Base-by-base conservation (phyloP, 2,113 vertebrate species). In the Notarius quadriscutis region DNA sequence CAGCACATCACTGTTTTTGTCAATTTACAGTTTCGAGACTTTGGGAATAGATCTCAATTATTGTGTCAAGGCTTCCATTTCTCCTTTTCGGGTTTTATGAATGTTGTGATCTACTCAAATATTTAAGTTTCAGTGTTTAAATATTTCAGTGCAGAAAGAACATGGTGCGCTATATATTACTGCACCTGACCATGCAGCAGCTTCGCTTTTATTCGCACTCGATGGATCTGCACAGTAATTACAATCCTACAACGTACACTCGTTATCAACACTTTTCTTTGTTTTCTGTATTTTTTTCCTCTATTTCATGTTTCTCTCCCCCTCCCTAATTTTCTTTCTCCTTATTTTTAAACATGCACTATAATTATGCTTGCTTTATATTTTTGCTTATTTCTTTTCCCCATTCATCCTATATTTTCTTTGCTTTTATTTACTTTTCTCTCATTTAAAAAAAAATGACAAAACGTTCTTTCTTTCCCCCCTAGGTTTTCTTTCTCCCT, bases 1-100 rank as follows among this genome's bases (percentile, higher is more conserved):
- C 79, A 81, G 79, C 79, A 48, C 55, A 22, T 81, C 79, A 48
- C 17, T 20, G 78, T 80, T 58, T 62, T 22, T 62, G 79, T 81
- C 79, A 57, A 18, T 34, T 20, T 27, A 41, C 30, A 41, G 27
- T 20, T 34, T 9, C 11, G 9, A 51, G 4, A 17, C 14, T 81
- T 22, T 34, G 6, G 15, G 18, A 11, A 9, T 57, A 7, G 25
- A 41, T 12, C 30, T 1, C 30, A 62, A 12, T 22, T 34, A 34
- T 20, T 60, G 55, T 6, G 17, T 10, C 60, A 60, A 3, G 2
- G 20, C 4, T 80, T 80, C 51, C 34, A 2, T 58, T 81, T 60
- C 18, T 50, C 4, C 9, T 30, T 65, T 71, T 7, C 1, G 51
- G 14, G 53, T 18, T 30, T 57, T 57, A 9, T 18, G 55, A 78